Evolutionary conservation across 2,888 invertebrate species (phyloP).

Genomic region (Eueremaeus valkanovi): DNA sequence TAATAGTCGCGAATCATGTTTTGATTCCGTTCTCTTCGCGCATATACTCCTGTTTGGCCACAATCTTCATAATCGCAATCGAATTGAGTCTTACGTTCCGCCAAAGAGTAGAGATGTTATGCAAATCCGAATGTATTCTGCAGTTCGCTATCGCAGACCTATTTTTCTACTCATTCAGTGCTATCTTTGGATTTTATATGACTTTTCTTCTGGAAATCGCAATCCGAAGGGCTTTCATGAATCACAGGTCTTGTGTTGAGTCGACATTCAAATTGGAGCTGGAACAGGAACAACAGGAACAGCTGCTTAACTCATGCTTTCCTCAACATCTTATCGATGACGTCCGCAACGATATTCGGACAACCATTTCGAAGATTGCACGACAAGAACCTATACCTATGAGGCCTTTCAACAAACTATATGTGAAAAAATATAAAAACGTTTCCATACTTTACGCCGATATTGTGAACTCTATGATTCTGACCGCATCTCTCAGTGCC

Average conservation of each 20-base stretch:
- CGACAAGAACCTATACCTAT: conserved; percentile 10
- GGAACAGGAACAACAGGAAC: conserved; percentile 78
- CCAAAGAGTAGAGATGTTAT: neutral
- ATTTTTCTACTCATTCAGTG: conserved; percentile 68
- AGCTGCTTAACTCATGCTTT: conserved; percentile 53
- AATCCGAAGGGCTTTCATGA: conserved; percentile 77
- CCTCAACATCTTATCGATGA: conserved; percentile 73
- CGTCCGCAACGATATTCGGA: conserved; percentile 59
- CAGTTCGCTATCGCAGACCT: conserved; percentile 57
- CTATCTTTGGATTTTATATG: conserved; percentile 79
- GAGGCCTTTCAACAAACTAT: conserved; percentile 65
- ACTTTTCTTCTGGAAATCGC: conserved; percentile 82
- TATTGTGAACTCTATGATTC: conserved; percentile 84
- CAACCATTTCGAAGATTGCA: conserved; percentile 51
- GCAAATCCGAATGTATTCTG: neutral
- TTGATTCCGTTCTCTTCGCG: conserved; percentile 76
- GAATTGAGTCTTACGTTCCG: conserved; percentile 60
- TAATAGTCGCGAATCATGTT: conserved; percentile 73
- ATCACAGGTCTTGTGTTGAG: conserved; percentile 78
- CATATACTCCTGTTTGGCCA: conserved; percentile 66
- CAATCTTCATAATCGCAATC: conserved; percentile 63
- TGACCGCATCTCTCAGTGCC: conserved; percentile 76
- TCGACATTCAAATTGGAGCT: conserved; percentile 74
- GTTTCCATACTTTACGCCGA: conserved; percentile 87
- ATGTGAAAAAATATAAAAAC: conserved; percentile 79